Percentiles rank a stretch among this genome's conserved stretches.
Conservation (phyloP, 1,140 invertebrate genomes). For the Musca domestica region DNA sequence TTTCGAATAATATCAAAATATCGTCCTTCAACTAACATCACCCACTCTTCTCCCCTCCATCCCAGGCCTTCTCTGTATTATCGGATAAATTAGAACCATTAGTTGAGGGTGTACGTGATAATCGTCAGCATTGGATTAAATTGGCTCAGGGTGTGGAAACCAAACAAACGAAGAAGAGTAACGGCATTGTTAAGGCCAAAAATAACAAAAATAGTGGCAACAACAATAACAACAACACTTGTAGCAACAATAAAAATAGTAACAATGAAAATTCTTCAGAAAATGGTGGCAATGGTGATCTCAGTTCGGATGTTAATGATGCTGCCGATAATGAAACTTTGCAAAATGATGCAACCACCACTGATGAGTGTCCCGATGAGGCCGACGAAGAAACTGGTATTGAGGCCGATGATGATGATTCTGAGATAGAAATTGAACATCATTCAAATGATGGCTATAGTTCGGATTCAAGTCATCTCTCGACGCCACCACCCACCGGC, state of each 20-base stretch:
- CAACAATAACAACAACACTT: neutral
- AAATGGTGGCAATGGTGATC: slow-evolving; percentile 29
- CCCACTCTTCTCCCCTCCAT: slow-evolving; percentile 27
- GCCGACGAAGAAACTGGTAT: slow-evolving; percentile 15
- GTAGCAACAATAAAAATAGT: slow-evolving; percentile 15
- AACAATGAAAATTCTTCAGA: neutral
- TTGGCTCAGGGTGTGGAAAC: slow-evolving; percentile 61
- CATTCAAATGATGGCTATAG: slow-evolving; percentile 31
- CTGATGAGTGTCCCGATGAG: too few species aligned
- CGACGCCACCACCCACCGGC: slow-evolving; percentile 47
- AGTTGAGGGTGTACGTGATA: slow-evolving; percentile 78
- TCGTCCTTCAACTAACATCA: neutral
- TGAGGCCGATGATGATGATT: slow-evolving; percentile 27
- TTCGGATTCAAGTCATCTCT: slow-evolving; percentile 43
- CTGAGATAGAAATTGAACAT: slow-evolving; percentile 29
- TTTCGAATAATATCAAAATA: neutral
- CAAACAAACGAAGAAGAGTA: slow-evolving; percentile 34
- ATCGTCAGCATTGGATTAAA: slow-evolving; percentile 80
- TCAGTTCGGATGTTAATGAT: slow-evolving; percentile 5
- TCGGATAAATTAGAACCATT: slow-evolving; percentile 76
- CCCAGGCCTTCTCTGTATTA: slow-evolving; percentile 78
- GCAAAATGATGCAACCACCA: neutral
- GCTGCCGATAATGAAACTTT: slow-evolving; percentile 20
- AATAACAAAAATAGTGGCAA: slow-evolving; percentile 7
- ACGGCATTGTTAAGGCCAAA: neutral